Evolutionary conservation across 1,140 invertebrate genomes (phyloP).

Genomic region (Hyles vespertilio): DNA sequence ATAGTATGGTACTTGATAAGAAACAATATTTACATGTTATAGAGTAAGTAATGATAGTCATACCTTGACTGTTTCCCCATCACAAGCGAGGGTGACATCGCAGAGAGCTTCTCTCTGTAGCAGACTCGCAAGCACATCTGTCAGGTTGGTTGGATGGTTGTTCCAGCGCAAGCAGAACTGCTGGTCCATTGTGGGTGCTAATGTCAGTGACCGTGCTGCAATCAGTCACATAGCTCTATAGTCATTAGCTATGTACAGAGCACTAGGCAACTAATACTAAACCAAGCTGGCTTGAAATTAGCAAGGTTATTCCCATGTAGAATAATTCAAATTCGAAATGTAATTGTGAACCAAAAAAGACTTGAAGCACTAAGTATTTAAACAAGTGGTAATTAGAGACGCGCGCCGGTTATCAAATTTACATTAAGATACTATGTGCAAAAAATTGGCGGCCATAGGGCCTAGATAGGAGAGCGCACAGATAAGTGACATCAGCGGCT

Average conservation of each 20-base stretch:
- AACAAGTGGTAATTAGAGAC: constrained; percentile 56
- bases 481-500: constrained; percentile 75
- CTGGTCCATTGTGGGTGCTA: constrained; percentile 87
- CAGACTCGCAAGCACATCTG: constrained; percentile 90
- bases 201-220: constrained; percentile 75
- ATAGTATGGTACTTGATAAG: no score
- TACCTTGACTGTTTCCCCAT: constrained; percentile 91
- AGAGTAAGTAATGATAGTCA: not conserved
- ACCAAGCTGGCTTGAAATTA: constrained; percentile 4
- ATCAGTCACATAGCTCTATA: constrained; percentile 29
- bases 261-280: constrained; percentile 1
- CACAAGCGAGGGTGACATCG: constrained; percentile 94
- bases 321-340: constrained; percentile 20
- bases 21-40: no score
- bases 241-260: not conserved
- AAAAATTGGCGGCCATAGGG: constrained; percentile 74
- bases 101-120: constrained; percentile 91
- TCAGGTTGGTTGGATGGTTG: constrained; percentile 93
- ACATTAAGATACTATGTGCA: constrained; percentile 63
- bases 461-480: constrained; percentile 70
- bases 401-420: constrained; percentile 62
- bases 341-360: constrained; percentile 38
- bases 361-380: constrained; percentile 38
- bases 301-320: constrained; percentile 23
- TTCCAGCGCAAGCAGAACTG: constrained; percentile 97